A percentile compares a stretch with the other conserved stretches of the same genome.
These are phyloP conservation scores for Caenorhabditis latens DNA, from an alignment of 1,140 invertebrate genomes.

Conservation along the genomic window DNA sequence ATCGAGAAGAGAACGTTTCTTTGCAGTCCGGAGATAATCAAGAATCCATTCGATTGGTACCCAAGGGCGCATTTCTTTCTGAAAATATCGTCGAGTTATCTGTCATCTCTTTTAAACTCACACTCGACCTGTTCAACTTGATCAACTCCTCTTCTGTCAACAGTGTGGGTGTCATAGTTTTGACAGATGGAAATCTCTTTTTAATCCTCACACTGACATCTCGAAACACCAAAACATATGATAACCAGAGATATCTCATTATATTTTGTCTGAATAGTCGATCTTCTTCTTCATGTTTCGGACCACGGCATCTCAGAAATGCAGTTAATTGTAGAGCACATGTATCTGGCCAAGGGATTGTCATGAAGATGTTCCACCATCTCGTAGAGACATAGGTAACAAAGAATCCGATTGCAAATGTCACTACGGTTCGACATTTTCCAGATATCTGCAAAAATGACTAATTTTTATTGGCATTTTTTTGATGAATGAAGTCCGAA, in stretches of 20 bases:
- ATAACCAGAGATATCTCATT: conserved; percentile 65
- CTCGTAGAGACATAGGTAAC: conserved; percentile 29
- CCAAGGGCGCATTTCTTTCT: conserved; percentile 58
- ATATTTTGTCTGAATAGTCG: conserved; percentile 57
- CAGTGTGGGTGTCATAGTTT: conserved; percentile 50
- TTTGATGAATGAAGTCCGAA: too few relatives aligned
- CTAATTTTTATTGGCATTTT: too few relatives aligned
- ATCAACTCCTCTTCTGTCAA: conserved; percentile 39
- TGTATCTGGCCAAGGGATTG: conserved; percentile 65
- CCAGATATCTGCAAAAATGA: background rate
- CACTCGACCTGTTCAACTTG: conserved; percentile 46
- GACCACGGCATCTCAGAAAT: conserved; percentile 43
- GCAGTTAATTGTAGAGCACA: conserved; percentile 55
- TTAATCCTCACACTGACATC: conserved; percentile 57
- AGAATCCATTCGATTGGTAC: conserved; percentile 66
- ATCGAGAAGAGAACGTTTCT: conserved; percentile 54
- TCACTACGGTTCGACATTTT: conserved; percentile 15
- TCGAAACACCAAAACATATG: conserved; percentile 66
- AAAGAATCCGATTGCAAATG: conserved; percentile 52
- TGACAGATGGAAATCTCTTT: conserved; percentile 62
- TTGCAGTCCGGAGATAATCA: conserved; percentile 21
- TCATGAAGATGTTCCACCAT: conserved; percentile 64
- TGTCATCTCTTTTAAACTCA: conserved; percentile 7
- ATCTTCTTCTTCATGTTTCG: conserved; percentile 57
- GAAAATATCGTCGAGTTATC: background rate